These are phyloP conservation scores for Stegostoma tigrinum DNA, from an alignment of 2,113 vertebrate genomes.

Conservation along the genomic window DNA sequence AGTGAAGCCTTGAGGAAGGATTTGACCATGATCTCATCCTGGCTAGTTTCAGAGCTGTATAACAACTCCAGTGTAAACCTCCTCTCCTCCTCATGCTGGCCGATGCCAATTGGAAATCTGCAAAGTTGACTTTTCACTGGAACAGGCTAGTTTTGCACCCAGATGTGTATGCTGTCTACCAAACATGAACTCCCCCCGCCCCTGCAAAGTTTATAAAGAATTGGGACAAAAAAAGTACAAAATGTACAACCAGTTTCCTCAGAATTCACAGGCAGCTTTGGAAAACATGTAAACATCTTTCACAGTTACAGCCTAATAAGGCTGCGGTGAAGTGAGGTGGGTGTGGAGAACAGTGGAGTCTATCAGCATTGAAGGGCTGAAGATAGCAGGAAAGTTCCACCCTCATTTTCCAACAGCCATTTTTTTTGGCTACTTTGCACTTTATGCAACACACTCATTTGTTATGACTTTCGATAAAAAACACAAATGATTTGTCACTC, in stretches of 20 bases:
- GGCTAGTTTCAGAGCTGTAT: not conserved
- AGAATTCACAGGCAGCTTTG: not conserved
- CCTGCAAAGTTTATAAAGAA: not conserved
- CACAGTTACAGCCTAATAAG: not conserved
- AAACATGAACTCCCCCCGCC: not conserved
- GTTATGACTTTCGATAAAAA: slow-evolving; percentile 18
- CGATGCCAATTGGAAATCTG: not conserved
- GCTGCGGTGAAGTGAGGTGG: no score
- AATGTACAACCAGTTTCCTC: not conserved
- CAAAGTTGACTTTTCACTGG: not conserved
- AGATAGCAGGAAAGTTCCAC: not conserved
- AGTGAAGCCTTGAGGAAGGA: not conserved
- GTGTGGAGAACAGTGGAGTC: not conserved
- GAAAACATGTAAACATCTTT: not conserved
- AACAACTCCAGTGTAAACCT: not conserved
- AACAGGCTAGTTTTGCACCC: not conserved
- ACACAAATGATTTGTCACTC: not conserved
- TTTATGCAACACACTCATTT: not conserved
- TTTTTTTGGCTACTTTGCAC: not conserved
- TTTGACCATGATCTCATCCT: not conserved
- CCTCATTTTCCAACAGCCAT: not conserved
- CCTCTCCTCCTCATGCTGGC: not conserved
- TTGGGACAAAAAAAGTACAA: not conserved
- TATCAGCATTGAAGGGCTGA: not conserved
- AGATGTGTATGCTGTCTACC: no score